A percentile compares a stretch with the other conserved stretches of the same genome.
Conservation (phyloP, 2,888 invertebrate species). For the Stenotaenia linearis region DNA sequence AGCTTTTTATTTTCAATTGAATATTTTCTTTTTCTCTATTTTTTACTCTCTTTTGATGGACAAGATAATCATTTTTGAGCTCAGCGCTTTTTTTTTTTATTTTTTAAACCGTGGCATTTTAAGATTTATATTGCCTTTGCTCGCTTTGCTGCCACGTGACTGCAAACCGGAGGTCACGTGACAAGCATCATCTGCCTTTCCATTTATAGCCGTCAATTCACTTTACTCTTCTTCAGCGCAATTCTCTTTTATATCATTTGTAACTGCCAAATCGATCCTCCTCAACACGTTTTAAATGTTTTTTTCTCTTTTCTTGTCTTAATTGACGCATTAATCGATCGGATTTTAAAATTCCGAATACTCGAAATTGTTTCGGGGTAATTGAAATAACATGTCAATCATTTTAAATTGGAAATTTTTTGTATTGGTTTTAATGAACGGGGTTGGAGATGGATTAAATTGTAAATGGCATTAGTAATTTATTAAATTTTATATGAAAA, state of each 20-base stretch:
- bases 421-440: no score
- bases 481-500: no score
- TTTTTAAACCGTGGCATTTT: neutral
- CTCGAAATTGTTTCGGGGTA: no score
- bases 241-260: neutral
- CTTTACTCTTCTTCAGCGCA: neutral
- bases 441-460: no score
- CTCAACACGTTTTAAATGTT: neutral
- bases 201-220: constrained; percentile 9
- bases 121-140: neutral
- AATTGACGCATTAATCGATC: neutral
- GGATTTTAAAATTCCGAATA: neutral
- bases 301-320: neutral
- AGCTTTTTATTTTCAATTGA: neutral
- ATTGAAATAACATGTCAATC: neutral
- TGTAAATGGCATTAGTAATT: no score
- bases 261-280: neutral
- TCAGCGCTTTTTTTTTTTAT: neutral
- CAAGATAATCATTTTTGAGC: neutral
- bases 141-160: neutral
- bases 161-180: neutral
- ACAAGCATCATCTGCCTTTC: constrained; percentile 2
- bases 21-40: neutral
- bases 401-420: neutral
- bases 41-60: neutral